Percentiles rank a stretch among this genome's conserved stretches.
Conservation (phyloP, 2,888 invertebrate genomes). For the Tiliacea citrago region DNA sequence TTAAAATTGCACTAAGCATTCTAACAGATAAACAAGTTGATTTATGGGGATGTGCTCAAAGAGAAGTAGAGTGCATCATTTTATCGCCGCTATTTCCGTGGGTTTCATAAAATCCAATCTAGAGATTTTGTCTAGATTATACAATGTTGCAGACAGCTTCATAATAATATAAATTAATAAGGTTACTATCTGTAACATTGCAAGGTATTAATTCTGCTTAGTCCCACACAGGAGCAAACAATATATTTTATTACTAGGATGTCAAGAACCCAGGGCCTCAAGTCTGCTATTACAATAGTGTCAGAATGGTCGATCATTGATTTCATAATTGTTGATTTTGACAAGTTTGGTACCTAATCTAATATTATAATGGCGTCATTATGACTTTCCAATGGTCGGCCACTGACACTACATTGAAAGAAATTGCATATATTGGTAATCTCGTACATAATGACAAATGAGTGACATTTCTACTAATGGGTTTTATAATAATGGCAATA, state of each 20-base stretch:
- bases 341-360: too few species aligned
- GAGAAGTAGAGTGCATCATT: conserved; percentile 38
- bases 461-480: too few species aligned
- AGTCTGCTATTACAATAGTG: too few species aligned
- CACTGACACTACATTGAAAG: too few species aligned
- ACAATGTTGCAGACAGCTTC: neutral
- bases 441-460: too few species aligned
- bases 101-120: conserved; percentile 28
- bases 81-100: conserved; percentile 23
- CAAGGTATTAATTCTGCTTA: neutral
- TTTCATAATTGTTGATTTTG: too few species aligned
- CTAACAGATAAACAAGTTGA: conserved; percentile 9
- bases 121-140: conserved; percentile 17
- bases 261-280: neutral
- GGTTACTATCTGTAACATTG: neutral
- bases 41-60: conserved; percentile 33
- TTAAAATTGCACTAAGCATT: conserved; percentile 1
- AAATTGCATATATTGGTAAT: too few species aligned
- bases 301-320: too few species aligned
- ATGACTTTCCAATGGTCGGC: too few species aligned
- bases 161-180: neutral
- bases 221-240: neutral
- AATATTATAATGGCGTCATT: too few species aligned
- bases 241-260: neutral
- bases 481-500: too few species aligned